Conservation (phyloP, 2,888 invertebrate genomes). For the Drosophila conformis region DNA sequence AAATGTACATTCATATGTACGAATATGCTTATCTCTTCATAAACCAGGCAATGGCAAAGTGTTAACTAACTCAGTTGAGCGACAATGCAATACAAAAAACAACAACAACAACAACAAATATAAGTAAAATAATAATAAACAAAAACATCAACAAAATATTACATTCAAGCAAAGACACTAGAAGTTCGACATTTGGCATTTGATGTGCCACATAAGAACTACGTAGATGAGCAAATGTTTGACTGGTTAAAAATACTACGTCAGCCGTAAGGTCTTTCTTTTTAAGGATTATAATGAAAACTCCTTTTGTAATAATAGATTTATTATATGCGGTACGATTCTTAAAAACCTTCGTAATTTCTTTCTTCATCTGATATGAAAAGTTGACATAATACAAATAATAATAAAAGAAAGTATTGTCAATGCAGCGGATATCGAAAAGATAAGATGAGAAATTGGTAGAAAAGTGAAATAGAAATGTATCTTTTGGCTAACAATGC, state of each 20-base stretch:
- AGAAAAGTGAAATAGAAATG: not conserved
- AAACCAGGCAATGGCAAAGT: conserved; percentile 5
- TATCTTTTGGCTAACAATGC: not conserved
- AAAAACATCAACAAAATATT: not conserved
- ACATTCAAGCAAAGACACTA: conserved; percentile 2
- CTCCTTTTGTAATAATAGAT: not conserved
- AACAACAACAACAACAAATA: not conserved
- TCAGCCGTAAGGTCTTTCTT: not conserved
- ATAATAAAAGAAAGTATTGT: too few species aligned
- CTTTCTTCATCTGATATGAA: too few species aligned
- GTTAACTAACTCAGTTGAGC: not conserved
- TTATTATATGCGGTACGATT: not conserved
- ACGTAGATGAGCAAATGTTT: not conserved
- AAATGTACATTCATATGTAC: conserved; percentile 2
- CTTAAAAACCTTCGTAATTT: too few species aligned
- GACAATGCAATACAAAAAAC: not conserved
- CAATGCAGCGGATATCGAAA: too few species aligned
- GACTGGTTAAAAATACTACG: not conserved
- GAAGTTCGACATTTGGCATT: not conserved
- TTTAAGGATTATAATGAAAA: not conserved
- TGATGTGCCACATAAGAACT: not conserved
- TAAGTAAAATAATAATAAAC: too few species aligned
- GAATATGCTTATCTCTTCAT: conserved; percentile 2
- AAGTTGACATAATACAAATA: too few species aligned
- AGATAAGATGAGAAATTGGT: not conserved